Conservation (phyloP, 2,113 vertebrate genomes). For the Smithornis capensis region DNA sequence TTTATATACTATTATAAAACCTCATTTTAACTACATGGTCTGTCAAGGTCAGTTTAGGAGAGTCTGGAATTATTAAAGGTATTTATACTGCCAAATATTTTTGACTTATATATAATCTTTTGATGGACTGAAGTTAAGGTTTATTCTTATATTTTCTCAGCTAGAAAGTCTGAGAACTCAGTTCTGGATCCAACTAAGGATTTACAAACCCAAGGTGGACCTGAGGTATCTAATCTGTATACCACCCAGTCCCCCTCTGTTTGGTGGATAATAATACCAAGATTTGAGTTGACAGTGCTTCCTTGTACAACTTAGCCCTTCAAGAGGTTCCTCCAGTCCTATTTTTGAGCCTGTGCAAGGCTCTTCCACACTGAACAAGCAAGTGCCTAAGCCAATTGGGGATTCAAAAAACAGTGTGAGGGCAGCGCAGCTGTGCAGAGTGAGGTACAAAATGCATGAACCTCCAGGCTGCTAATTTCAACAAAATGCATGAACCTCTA, state of each 20-base stretch:
- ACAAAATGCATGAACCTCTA: not conserved
- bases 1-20: not conserved
- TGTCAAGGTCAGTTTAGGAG: not conserved
- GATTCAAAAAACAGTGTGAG: not conserved
- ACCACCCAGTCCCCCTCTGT: not conserved
- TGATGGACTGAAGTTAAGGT: not conserved
- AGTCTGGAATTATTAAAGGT: not conserved
- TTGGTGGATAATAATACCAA: not conserved
- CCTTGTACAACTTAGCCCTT: not conserved
- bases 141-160: not conserved
- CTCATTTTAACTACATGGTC: not conserved
- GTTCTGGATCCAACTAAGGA: not conserved
- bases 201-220: not conserved
- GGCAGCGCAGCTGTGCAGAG: not conserved
- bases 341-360: not conserved
- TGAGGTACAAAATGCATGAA: not conserved
- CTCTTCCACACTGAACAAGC: not conserved
- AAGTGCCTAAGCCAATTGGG: rapidly evolving
- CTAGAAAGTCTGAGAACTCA: not conserved
- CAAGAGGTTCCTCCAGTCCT: rapidly evolving
- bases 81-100: not conserved
- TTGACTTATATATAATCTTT: not conserved
- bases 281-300: not conserved
- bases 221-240: not conserved
- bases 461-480: not conserved